Percentiles rank a stretch among this genome's conserved stretches.
Evolutionary conservation across 1,140 invertebrate species (phyloP).

Genomic region (Tribolium madens): DNA sequence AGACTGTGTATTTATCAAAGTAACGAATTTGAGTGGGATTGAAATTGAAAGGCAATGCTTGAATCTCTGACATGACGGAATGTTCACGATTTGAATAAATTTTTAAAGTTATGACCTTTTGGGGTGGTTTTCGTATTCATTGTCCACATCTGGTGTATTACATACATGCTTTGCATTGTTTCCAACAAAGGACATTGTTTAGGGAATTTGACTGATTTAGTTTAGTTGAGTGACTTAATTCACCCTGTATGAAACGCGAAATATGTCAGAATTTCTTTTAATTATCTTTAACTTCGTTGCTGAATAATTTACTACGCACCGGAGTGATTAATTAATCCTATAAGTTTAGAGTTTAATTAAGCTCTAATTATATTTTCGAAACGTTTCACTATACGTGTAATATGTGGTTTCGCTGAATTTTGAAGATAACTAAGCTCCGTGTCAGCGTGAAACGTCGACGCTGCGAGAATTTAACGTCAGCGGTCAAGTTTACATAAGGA

Average conservation of each 20-base stretch:
- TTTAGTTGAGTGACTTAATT: background rate
- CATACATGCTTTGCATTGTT: slow-evolving; percentile 20
- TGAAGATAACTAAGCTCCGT: background rate
- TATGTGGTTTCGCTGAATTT: slow-evolving; percentile 3
- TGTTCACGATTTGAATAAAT: background rate
- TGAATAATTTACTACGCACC: background rate
- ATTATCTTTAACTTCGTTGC: background rate
- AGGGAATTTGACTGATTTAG: background rate
- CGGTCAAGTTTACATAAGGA: slow-evolving; percentile 18
- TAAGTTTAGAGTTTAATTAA: slow-evolving; percentile 20
- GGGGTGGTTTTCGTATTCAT: slow-evolving; percentile 8
- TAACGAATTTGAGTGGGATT: background rate
- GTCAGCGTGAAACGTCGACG: background rate
- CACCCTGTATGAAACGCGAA: background rate
- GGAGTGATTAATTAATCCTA: slow-evolving; percentile 22
- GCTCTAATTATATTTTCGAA: background rate
- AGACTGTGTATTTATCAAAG: background rate
- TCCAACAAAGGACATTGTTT: slow-evolving; percentile 7
- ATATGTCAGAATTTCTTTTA: background rate
- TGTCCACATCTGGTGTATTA: slow-evolving; percentile 16
- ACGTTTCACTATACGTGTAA: slow-evolving; percentile 7
- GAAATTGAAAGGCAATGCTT: background rate
- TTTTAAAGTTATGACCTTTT: background rate
- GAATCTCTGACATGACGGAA: background rate
- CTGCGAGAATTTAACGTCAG: background rate